phyloP scores from a whole-genome alignment of 2,113 vertebrate species.

The Lutjanus erythropterus region DNA sequence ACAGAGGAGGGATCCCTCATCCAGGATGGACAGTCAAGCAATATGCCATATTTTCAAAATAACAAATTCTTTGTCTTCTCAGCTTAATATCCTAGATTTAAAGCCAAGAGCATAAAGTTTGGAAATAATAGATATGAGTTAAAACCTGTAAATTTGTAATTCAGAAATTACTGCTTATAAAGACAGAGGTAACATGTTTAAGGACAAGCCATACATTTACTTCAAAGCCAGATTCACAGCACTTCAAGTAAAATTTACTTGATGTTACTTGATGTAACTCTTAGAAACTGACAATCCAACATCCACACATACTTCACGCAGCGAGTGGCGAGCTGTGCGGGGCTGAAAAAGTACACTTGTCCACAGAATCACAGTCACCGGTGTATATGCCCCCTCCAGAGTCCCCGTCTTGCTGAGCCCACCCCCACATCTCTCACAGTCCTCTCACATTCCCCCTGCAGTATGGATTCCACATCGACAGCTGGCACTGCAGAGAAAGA shows the following conservation, averaged over 20 bases:
- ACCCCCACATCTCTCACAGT: constrained; percentile 81
- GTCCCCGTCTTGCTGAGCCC: constrained; percentile 53
- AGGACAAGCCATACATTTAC: background rate
- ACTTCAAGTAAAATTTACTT: background rate
- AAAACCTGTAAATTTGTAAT: background rate
- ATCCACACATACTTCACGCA: background rate
- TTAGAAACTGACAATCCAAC: background rate
- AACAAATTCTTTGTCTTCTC: background rate
- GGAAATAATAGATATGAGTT: background rate
- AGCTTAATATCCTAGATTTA: background rate
- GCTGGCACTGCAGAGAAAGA: constrained; percentile 75
- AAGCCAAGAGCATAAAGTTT: background rate
- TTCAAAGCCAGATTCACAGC: background rate
- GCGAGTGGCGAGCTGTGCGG: too few relatives aligned
- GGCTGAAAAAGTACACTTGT: background rate
- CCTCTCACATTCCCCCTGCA: constrained; percentile 80
- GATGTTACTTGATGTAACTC: too few relatives aligned
- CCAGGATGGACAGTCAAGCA: background rate
- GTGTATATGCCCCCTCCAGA: constrained; percentile 24
- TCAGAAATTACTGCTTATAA: background rate
- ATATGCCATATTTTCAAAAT: background rate
- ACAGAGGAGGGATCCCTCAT: background rate
- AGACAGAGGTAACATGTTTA: background rate
- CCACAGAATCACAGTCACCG: constrained; percentile 14
- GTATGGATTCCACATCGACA: constrained; percentile 83